Conservation (phyloP, 2,113 vertebrate genomes). For the Elachura formosa region DNA sequence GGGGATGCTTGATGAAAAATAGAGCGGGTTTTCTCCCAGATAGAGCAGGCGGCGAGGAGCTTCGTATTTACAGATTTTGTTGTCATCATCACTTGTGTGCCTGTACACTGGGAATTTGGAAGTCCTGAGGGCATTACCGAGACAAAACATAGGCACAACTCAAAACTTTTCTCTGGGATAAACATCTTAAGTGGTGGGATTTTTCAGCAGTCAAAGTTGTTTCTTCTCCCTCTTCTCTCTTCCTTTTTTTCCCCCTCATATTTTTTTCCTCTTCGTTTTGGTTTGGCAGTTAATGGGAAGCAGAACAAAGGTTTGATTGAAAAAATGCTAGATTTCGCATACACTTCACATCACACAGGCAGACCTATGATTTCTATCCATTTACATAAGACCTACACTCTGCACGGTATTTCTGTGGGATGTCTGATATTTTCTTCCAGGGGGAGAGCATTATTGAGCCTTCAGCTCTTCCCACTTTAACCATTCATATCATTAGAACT, state of each 20-base stretch:
- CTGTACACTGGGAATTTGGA: not conserved
- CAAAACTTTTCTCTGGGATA: not conserved
- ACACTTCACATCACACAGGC: not conserved
- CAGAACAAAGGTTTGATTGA: not conserved
- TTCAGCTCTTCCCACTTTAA: not conserved
- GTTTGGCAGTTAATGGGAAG: not conserved
- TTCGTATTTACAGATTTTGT: not conserved
- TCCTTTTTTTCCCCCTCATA: not conserved
- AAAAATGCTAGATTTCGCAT: not conserved
- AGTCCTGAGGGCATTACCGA: not conserved
- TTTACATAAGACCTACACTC: not conserved
- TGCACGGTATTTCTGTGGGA: not conserved
- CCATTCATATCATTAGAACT: not conserved
- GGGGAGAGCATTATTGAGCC: not conserved
- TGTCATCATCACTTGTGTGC: not conserved
- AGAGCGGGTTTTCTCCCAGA: slow-evolving; percentile 65
- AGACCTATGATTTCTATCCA: not conserved
- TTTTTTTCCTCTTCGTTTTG: not conserved
- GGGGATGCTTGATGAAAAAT: slow-evolving; percentile 58
- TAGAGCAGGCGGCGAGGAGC: slow-evolving; percentile 9
- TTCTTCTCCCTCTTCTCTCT: not conserved
- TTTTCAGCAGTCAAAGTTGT: not conserved
- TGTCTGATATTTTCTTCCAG: not conserved
- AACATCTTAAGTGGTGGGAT: not conserved
- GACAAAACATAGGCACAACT: not conserved